Evolutionary conservation across 2,888 invertebrate species (phyloP), one percentile per base, ranked within the genome.

Genomic region (Agonopterix subpropinquella): DNA sequence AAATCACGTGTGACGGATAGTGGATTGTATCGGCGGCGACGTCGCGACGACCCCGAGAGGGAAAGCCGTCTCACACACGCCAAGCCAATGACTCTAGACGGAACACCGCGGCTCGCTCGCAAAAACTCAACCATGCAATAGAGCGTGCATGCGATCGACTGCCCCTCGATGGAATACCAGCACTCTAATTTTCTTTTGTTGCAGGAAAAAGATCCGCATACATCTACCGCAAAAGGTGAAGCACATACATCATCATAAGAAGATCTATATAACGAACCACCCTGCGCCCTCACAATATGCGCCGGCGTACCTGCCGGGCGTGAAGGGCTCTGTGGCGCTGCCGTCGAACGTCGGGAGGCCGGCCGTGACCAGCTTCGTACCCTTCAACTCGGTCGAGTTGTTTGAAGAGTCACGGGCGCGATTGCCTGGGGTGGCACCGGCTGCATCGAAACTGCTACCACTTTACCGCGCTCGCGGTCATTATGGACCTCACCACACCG

Each of bases 171-270:
- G 39, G 62, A 70, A 73, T 69, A 69, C 60, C 68, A 60, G 56
- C 61, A 73, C 62, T 69, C 53, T 70, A 69, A 68, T 72, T 74
- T 68, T 67, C 57, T 73, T 61, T 86, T 86, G 84, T 88, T 88
- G 48, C 86, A 89, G 89, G 73, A 89, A 89, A 78, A 89, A 89
- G 76, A 89, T 89, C 70, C 88, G 88, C 72, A 89, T 89, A 72
- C 89, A 89, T 77, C 84, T 89, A 77, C 89, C 89, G 65, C 88
- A 89, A 77, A 86, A 86, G 67, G 89, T 89, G 73, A 89, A 88
- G 74, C 89, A 89, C 62, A 89, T 89, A 67, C 88, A 89, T 65
- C 89, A 89, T 62, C 89, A 89, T 58, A 89, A 89, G 77, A 89
- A 89, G 68, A 81, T 89, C 61, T 89, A 89, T 59, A 89, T 89